phyloP scores from a whole-genome alignment of 2,888 invertebrate genomes.

The Dyspetes luteomarginatus region DNA sequence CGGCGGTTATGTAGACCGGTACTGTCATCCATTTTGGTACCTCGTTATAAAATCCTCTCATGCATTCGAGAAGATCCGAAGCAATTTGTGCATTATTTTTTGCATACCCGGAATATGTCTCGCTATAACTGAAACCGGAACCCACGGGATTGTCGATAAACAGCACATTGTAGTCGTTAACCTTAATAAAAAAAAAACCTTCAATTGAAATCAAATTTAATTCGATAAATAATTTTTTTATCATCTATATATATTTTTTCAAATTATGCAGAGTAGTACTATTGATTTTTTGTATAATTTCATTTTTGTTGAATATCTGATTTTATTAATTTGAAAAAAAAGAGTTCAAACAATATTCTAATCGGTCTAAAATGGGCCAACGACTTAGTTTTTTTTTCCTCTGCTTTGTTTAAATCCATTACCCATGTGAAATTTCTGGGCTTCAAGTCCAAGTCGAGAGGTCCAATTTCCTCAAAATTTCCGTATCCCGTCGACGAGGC shows the following conservation, averaged over 20 bases:
- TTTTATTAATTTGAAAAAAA: slow-evolving; percentile 2
- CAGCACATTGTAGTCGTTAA: slow-evolving; percentile 91
- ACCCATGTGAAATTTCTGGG: slow-evolving; percentile 92
- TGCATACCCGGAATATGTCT: slow-evolving; percentile 84
- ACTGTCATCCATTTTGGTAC: slow-evolving; percentile 89
- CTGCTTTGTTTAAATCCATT: too few relatives aligned
- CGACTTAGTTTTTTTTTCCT: too few relatives aligned
- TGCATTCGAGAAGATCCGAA: slow-evolving; percentile 89
- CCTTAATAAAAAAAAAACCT: slow-evolving; percentile 83
- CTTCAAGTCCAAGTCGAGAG: slow-evolving; percentile 88
- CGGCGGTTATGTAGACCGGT: slow-evolving; percentile 93
- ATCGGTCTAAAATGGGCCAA: too few relatives aligned
- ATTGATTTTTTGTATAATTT: too few relatives aligned
- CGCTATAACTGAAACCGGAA: slow-evolving; percentile 93
- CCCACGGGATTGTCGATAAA: slow-evolving; percentile 97
- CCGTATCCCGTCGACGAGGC: slow-evolving; percentile 92
- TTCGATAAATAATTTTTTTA: too few relatives aligned
- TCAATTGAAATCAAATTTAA: not conserved
- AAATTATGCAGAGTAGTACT: too few relatives aligned
- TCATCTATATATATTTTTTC: too few relatives aligned
- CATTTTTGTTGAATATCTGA: not conserved
- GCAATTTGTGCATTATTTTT: slow-evolving; percentile 88
- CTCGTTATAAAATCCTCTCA: slow-evolving; percentile 88
- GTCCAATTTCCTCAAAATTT: slow-evolving; percentile 94
- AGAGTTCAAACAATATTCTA: too few relatives aligned